Conservation (phyloP, 1,140 invertebrate genomes). For the Radopholus similis region DNA sequence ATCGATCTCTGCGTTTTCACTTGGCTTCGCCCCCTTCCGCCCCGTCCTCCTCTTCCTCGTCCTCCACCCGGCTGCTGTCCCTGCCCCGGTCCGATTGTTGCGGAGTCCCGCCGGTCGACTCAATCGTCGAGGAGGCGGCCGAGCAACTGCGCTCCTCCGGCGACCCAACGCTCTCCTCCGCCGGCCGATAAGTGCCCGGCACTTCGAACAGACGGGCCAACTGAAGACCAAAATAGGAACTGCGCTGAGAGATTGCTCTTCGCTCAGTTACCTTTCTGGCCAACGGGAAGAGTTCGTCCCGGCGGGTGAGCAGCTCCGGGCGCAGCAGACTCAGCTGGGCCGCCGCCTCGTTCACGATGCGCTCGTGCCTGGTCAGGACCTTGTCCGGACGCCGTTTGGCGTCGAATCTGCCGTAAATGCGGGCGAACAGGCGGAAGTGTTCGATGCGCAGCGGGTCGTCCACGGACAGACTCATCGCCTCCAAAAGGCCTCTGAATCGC, state of each 20-base stretch:
- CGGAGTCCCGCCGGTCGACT: too few species aligned
- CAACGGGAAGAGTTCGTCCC: conserved; percentile 89
- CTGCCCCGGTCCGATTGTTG: too few species aligned
- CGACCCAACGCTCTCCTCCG: too few species aligned
- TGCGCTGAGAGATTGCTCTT: not conserved
- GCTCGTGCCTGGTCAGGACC: conserved; percentile 89
- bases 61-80: too few species aligned
- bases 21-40: too few species aligned
- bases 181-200: not conserved
- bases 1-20: too few species aligned
- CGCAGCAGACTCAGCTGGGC: conserved; percentile 86
- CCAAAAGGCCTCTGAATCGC: conserved; percentile 62
- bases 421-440: conserved; percentile 84
- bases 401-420: conserved; percentile 89
- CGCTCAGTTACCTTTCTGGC: conserved; percentile 73
- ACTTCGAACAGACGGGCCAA: conserved; percentile 10
- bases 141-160: too few species aligned
- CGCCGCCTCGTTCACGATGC: conserved; percentile 92
- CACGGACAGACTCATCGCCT: conserved; percentile 82
- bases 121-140: too few species aligned
- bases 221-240: not conserved
- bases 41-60: too few species aligned
- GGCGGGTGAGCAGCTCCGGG: conserved; percentile 79
- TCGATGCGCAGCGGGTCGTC: conserved; percentile 67
- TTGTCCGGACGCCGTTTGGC: conserved; percentile 92